Base-by-base conservation (phyloP, 2,113 vertebrate genomes). In the Probosciger aterrimus region DNA sequence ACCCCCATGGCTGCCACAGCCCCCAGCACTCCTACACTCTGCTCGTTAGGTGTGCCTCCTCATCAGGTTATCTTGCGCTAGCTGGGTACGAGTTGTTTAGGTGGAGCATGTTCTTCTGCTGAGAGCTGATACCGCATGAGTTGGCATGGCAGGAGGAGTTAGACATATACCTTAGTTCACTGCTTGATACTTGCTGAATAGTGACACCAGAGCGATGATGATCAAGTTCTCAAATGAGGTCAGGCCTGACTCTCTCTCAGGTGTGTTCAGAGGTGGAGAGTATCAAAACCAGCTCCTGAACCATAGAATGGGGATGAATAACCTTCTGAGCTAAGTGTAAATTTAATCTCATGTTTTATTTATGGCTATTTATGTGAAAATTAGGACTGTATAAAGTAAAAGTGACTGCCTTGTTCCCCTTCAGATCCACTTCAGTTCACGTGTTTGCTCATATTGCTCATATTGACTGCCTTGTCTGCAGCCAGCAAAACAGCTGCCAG, bases 61-160 rank as follows among this genome's bases (percentile, higher is more conserved):
- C n/a, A 35, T 35, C 2, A 14, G 52, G 14, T 92, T 88, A 84
- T 92, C 73, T 3, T 17, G 25, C 41, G 3, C 25, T 52, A 44
- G 41, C 73, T 75, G 82, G 24, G 9, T 63, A 13, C 91, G 82
- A 23, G 49, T 82, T 64, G 63, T 1, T 31, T 62, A 79, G 94
- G 74, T 91, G 94, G 88, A 55, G 41, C 63, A 4, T 15, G 33
- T 27, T 67, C 55, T 83, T 79, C 93, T 98, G 95, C 78, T 59
- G 10, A 22, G 65, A 88, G 68, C 87, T 96, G 96, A 96, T 97
- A 94, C 3, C 25, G 85, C 33, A 64, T 30, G 73, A 81, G 89
- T 46, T 63, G 9, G 6, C 5, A 5, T 22, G 27, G 39, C n/a
- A 3, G 3, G 82, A 63, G 70, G 76, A 50, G 24, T 50, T 28